Evolutionary conservation across 2,113 vertebrate species (phyloP).

Genomic region (Malurus alboscapulatus): DNA sequence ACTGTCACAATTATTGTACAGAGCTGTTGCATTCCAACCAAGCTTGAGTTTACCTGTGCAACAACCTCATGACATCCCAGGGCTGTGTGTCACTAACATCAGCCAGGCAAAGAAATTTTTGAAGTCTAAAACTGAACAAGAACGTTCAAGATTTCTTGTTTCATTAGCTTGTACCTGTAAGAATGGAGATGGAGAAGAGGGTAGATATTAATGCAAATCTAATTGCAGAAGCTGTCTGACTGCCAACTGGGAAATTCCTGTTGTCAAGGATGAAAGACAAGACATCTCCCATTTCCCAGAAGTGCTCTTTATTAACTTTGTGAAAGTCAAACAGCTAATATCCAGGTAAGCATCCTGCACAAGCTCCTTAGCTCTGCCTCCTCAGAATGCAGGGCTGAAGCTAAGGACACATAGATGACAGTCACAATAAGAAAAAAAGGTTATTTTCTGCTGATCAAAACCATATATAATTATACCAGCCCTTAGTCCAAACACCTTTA

Average conservation of each 20-base stretch:
- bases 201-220: not conserved
- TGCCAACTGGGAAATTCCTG: constrained; percentile 30
- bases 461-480: not conserved
- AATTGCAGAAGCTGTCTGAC: constrained; percentile 10
- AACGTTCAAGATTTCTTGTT: not conserved
- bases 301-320: constrained; percentile 34
- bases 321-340: constrained; percentile 12
- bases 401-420: not conserved
- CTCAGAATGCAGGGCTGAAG: not conserved
- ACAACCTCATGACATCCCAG: not conserved
- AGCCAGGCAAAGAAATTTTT: not conserved
- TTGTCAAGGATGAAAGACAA: not conserved
- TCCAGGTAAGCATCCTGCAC: not conserved
- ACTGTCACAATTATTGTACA: not conserved
- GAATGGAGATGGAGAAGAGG: not conserved
- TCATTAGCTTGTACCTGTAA: not conserved
- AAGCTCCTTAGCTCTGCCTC: not conserved
- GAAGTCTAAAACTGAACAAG: not conserved
- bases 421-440: not conserved
- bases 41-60: not conserved
- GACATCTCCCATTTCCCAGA: constrained; percentile 12
- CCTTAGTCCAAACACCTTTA: not conserved
- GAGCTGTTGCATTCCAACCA: not conserved
- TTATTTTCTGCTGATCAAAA: not conserved
- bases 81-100: not conserved